Evolutionary conservation across 2,113 vertebrate species (phyloP).

Genomic region (Maccullochella peelii): DNA sequence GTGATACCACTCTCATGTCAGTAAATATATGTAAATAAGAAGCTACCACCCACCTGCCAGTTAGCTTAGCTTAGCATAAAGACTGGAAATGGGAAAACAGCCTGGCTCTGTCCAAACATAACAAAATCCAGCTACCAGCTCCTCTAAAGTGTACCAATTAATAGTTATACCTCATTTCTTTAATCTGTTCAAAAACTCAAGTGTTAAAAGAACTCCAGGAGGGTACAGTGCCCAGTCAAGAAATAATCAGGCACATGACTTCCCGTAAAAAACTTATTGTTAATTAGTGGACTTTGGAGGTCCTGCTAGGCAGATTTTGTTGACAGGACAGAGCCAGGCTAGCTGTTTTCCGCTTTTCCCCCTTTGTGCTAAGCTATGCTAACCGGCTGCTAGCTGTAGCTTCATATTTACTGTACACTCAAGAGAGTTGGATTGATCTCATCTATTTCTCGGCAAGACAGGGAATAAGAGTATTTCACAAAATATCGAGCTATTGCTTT

Average conservation of each 20-base stretch:
- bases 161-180: neutral
- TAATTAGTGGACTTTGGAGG: neutral
- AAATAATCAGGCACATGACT: neutral
- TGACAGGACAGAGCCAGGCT: neutral
- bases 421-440: neutral
- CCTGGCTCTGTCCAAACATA: neutral
- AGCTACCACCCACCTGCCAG: no score
- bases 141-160: neutral
- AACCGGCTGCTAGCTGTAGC: neutral
- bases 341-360: neutral
- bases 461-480: neutral
- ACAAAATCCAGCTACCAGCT: neutral
- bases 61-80: neutral
- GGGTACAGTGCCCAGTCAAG: neutral
- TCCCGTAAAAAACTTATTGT: neutral
- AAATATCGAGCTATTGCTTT: neutral
- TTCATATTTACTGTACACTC: neutral
- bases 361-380: neutral
- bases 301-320: neutral
- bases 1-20: no score
- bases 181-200: neutral
- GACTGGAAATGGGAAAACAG: neutral
- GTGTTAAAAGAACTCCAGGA: neutral
- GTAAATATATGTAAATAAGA: no score
- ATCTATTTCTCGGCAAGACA: neutral